Evolutionary conservation across 2,797 vertebrate species (phyloP).

Genomic region (Ptychadena robeensis): DNA sequence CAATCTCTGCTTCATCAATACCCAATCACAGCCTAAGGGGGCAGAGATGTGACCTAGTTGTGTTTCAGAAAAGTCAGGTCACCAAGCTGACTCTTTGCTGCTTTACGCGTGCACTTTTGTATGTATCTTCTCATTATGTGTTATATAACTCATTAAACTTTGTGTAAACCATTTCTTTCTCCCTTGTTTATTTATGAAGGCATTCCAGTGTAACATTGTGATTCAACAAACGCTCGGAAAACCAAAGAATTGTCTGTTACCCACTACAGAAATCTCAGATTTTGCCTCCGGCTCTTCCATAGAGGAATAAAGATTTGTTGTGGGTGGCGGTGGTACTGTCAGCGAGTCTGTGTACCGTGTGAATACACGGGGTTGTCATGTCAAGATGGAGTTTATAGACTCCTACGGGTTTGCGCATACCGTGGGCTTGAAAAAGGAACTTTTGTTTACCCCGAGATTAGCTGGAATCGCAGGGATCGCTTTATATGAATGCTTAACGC

Average conservation of each 20-base stretch:
- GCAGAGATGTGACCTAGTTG: too few relatives aligned
- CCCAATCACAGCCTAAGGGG: too few relatives aligned
- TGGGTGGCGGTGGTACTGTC: slow-evolving; percentile 31
- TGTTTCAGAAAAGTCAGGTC: too few relatives aligned
- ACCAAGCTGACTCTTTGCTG: too few relatives aligned
- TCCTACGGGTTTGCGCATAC: slow-evolving; percentile 29
- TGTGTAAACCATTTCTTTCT: neutral
- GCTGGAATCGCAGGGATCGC: slow-evolving; percentile 1
- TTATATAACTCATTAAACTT: neutral
- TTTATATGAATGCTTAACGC: neutral
- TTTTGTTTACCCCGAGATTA: slow-evolving; percentile 28
- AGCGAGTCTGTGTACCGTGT: slow-evolving; percentile 31
- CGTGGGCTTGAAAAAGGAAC: slow-evolving; percentile 19
- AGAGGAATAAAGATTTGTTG: slow-evolving; percentile 25
- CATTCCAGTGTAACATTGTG: slow-evolving; percentile 14
- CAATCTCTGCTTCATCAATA: too few relatives aligned
- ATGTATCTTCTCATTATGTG: too few relatives aligned
- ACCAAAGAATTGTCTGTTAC: slow-evolving; percentile 27
- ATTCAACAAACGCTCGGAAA: neutral
- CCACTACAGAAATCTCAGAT: neutral
- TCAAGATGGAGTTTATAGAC: slow-evolving; percentile 32
- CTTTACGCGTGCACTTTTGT: too few relatives aligned
- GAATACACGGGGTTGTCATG: slow-evolving; percentile 15
- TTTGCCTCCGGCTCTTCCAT: slow-evolving; percentile 26
- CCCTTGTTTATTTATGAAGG: neutral